Evolutionary conservation across 2,888 invertebrate species (phyloP).

Genomic region (Argyresthia albistria): DNA sequence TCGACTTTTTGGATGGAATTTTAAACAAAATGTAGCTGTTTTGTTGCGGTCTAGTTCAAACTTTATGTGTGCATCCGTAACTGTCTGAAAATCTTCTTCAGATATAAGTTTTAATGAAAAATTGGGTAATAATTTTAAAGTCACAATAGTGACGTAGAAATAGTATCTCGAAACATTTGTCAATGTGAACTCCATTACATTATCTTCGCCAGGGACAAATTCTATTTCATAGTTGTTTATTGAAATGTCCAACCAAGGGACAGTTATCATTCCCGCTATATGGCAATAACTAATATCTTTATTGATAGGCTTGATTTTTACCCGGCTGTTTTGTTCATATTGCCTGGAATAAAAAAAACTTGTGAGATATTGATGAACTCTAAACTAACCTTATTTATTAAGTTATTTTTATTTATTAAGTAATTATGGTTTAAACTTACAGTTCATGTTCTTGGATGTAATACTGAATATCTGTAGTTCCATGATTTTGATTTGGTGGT

Average conservation of each 20-base stretch:
- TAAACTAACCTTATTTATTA: too few species aligned
- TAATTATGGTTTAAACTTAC: constrained; percentile 24
- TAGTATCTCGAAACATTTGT: constrained; percentile 52
- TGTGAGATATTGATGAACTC: too few species aligned
- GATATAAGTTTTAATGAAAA: constrained; percentile 33
- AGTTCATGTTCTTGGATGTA: constrained; percentile 41
- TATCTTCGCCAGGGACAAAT: constrained; percentile 24
- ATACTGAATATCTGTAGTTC: constrained; percentile 40
- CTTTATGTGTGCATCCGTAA: constrained; percentile 39
- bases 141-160: constrained; percentile 39
- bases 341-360: constrained; percentile 28
- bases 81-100: constrained; percentile 23
- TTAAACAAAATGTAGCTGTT: constrained; percentile 27
- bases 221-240: constrained; percentile 48
- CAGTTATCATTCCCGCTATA: constrained; percentile 49
- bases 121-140: constrained; percentile 39
- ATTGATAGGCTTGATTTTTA: constrained; percentile 38
- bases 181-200: constrained; percentile 42
- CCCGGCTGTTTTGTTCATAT: constrained; percentile 44
- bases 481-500: constrained; percentile 46
- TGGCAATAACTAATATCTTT: constrained; percentile 54
- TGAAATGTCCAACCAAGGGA: constrained; percentile 52
- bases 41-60: constrained; percentile 36
- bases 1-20: constrained; percentile 47
- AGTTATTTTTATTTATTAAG: too few species aligned